Base-by-base conservation (phyloP, 2,888 invertebrate genomes). In the Ceriagrion tenellum region DNA sequence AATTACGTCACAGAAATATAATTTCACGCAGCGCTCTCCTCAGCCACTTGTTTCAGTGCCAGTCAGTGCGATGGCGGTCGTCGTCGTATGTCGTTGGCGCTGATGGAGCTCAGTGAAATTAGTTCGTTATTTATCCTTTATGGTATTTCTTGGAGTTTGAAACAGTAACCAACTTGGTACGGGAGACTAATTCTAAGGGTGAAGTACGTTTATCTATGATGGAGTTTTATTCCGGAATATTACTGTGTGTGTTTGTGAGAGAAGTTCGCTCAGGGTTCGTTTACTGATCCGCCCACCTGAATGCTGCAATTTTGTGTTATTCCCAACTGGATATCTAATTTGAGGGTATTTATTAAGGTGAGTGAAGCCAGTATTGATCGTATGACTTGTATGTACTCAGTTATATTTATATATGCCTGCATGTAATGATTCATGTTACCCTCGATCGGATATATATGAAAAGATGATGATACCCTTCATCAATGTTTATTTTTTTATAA, bases 261-360 rank as follows among this genome's bases (percentile, higher is more conserved):
- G 81, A 35, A 81, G 81, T 81, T 81, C 81, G 81, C 18, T 81
- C 81, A 81, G 81, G 81, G 81, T 81, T 35, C 81, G 81, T 81
- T 35, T 35, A 81, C 81, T 81, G 81, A 81, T 81, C 81, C 81
- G 81, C 81, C 81, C 81, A 81, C 81, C 35, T 81, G 35, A 81
- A 81, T 81, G 81, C 81, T 35, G 81, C 10, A 30, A 81, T 81
- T 81, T 35, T 81, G 81, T 81, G 81, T 81, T 81, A 13, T 35
- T 35, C 35, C 81, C 35, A 35, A 81, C 81, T 81, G 81, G 81
- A 81, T 81, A 81, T 81, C 16, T 35, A 35, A 30, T 81, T 81
- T 35, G 30, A 81, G 81, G 8, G 81, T 16, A 30, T 81, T 35
- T 81, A 81, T 26, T 16, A 81, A 81, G 81, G 81, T 81, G 81